These are phyloP conservation scores for Incurvaria masculella DNA, from an alignment of 2,888 invertebrate genomes.

Conservation along the genomic window DNA sequence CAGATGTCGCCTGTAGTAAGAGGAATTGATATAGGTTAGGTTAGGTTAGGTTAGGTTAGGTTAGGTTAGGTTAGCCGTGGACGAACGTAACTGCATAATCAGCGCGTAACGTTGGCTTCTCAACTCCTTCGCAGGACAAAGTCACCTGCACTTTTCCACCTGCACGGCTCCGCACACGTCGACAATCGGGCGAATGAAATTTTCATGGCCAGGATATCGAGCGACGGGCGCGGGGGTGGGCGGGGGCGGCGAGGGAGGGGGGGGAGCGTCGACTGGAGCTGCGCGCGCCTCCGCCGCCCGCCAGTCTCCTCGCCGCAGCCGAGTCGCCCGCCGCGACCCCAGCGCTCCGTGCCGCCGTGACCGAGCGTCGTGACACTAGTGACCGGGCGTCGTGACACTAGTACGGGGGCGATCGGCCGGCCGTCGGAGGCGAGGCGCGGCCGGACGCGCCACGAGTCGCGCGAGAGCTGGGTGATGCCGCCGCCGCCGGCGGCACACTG, in stretches of 20 bases:
- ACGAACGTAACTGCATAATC: no score
- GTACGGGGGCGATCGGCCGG: no score
- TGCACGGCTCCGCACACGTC: conserved; percentile 27
- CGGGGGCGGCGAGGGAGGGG: conserved; percentile 20
- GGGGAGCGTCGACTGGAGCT: conserved; percentile 8
- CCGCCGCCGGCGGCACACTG: conserved; percentile 8
- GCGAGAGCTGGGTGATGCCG: not conserved
- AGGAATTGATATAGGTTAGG: no score
- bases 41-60: no score
- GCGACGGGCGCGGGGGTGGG: conserved; percentile 31
- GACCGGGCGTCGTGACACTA: no score
- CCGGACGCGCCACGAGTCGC: no score
- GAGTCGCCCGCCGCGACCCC: not conserved
- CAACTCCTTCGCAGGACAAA: not conserved
- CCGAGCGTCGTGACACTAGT: not conserved
- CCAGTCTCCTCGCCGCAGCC: not conserved
- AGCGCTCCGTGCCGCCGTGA: not conserved
- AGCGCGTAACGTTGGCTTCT: no score
- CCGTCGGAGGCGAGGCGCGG: no score
- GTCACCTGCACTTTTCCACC: no score
- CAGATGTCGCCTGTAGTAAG: no score
- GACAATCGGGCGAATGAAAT: conserved; percentile 48
- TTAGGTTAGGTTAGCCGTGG: no score
- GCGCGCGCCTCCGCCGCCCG: not conserved
- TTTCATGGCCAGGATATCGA: conserved; percentile 54